Base-by-base conservation (phyloP, 2,888 invertebrate species). In the Parthenolecanium corni region DNA sequence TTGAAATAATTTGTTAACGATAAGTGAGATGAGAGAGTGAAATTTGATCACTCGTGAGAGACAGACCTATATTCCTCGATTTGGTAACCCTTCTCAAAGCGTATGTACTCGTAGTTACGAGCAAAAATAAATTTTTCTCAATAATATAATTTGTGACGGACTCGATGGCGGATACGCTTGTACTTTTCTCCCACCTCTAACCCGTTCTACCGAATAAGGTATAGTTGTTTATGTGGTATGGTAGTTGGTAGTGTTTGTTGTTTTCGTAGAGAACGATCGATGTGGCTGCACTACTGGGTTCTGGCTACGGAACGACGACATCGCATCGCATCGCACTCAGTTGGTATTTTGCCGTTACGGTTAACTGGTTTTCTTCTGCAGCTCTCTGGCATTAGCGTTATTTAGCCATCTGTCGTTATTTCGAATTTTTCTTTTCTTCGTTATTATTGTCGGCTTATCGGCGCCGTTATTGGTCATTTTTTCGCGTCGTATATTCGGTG, bases 211-310 rank as follows among this genome's bases (percentile, higher is more conserved):
- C 64, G 62, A 44, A 62, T 66, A 66, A 64, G 66, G 64, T n/a
- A n/a, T 61, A 54, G 64, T 62, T 62, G 64, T 62, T 64, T 62
- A 64, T n/a, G n/a, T n/a, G n/a, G 52, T 62, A 62, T 54, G 40
- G 52, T 62, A 31, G 52, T 49, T 40, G 40, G 25, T 31, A 21
- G 23, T 12, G 52, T 53, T n/a, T 31, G 31, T 31, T 31, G 31
- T 9, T 9, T 31, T 31, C 31, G 31, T 31, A 31, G 4, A 9
- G 9, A 31, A 11, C 38, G 42, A 57, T n/a, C 23, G 51, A 65
- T 44, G 62, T 51, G 62, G 62, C 40, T 42, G 16, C n/a, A n/a
- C n/a, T n/a, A n/a, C n/a, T n/a, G n/a, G n/a, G n/a, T n/a, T n/a
- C n/a, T n/a, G n/a, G n/a, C 23, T 21, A 24, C 16, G 46, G 14